Evolutionary conservation across 2,113 vertebrate species (phyloP), one percentile per base, ranked within the genome.

Genomic region (Genyomyrus donnyi): DNA sequence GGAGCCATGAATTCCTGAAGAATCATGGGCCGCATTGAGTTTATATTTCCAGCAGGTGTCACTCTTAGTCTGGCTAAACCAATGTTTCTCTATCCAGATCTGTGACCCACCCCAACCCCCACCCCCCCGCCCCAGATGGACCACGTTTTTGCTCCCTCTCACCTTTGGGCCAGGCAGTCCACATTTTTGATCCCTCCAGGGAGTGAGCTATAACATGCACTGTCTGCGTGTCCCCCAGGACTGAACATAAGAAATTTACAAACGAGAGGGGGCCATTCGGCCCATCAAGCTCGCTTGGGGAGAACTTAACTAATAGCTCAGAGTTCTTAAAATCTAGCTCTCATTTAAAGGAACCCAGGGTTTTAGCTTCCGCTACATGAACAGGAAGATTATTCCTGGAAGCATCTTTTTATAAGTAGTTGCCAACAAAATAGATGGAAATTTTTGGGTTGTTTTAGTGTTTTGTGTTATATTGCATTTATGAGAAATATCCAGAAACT

Each of bases 31-130:
- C 89, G 85, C 90, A 92, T 62, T 92, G 66, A 83, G 42, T 2
- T 4, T n/a, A 58, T 74, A 42, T 52, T 35, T 88, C 94, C 94
- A 94, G 90, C 85, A 95, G 94, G 93, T 93, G 94, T 91, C 95
- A 92, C 91, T 93, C 85, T 92, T 45, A 83, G 89, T 90, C 88
- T 89, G 2, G 1, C 21, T 89, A 42, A 77, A 19, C 19, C 35
- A 39, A 21, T 83, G 31, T 8, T 45, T 45, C 17, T 45, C 2
- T 13, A 31, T 4, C n/a, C n/a, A 11, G 62, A 31, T 11, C n/a
- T 11, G 62, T 11, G n/a, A 4, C 8, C 58, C 24, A 24, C n/a
- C n/a, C n/a, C n/a, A n/a, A n/a, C n/a, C n/a, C n/a, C n/a, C n/a
- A n/a, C 15, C 49, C 49, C 11, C 48, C 7, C 13, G 3, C 50